Evolutionary conservation across 2,888 invertebrate genomes (phyloP).

Genomic region (Drosophila seclusa): DNA sequence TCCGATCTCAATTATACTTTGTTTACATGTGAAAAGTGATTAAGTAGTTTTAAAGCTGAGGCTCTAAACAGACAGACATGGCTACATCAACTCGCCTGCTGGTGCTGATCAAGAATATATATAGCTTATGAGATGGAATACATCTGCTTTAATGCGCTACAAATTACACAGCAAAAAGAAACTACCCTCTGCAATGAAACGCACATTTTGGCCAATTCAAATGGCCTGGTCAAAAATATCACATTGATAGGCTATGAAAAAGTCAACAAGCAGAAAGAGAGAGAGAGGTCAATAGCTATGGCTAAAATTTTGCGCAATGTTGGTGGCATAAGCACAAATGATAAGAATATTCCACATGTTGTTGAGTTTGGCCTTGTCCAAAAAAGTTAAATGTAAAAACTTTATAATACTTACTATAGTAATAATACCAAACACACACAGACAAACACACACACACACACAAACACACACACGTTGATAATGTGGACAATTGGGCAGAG

Average conservation of each 20-base stretch:
- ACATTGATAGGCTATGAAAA: slow-evolving; percentile 3
- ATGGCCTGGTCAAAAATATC: slow-evolving; percentile 5
- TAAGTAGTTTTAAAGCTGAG: not conserved
- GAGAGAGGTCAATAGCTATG: slow-evolving; percentile 2
- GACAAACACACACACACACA: not conserved
- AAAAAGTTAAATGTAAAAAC: slow-evolving; percentile 43
- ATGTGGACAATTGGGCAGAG: slow-evolving; percentile 67
- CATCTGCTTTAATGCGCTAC: no score
- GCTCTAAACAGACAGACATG: not conserved
- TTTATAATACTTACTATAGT: slow-evolving; percentile 18
- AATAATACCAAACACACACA: not conserved
- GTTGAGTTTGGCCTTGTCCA: slow-evolving; percentile 46
- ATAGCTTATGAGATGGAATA: not conserved
- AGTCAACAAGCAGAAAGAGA: not conserved
- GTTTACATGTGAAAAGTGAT: not conserved
- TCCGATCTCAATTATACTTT: not conserved
- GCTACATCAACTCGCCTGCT: not conserved
- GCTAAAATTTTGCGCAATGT: slow-evolving; percentile 11
- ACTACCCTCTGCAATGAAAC: not conserved
- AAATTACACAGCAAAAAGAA: not conserved
- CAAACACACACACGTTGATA: slow-evolving; percentile 38
- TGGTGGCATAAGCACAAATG: slow-evolving; percentile 12
- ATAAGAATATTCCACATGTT: not conserved
- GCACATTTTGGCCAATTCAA: slow-evolving; percentile 5
- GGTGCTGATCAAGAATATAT: not conserved